phyloP scores from a whole-genome alignment of 2,888 invertebrate species.

The Cybosia mesomella region DNA sequence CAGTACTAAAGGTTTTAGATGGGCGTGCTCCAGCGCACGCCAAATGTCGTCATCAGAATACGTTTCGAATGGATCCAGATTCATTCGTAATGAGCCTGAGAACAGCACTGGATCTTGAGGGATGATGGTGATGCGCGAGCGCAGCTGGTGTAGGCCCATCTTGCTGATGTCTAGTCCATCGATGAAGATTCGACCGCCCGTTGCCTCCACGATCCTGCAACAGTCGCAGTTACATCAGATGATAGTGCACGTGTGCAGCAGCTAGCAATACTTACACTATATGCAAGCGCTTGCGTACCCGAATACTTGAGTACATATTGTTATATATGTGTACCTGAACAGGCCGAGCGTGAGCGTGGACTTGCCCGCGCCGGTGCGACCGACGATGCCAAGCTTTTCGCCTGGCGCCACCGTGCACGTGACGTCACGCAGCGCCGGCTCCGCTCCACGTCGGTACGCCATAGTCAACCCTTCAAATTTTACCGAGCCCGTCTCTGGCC shows the following conservation, averaged over 20 bases:
- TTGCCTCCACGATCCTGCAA: conserved; percentile 89
- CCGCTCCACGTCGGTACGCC: conserved; percentile 79
- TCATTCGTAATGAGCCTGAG: conserved; percentile 95
- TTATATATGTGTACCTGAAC: too few species aligned
- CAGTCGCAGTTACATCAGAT: neutral
- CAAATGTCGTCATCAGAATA: conserved; percentile 95
- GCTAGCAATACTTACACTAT: too few species aligned
- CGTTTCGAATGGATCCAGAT: conserved; percentile 95
- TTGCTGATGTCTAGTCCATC: conserved; percentile 93
- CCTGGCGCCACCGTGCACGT: conserved; percentile 92
- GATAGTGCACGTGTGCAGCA: neutral
- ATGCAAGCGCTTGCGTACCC: neutral
- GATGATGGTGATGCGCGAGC: conserved; percentile 94
- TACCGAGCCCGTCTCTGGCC: conserved; percentile 12
- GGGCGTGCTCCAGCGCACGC: conserved; percentile 95
- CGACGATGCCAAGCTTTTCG: conserved; percentile 97
- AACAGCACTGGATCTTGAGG: conserved; percentile 98
- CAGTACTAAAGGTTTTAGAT: conserved; percentile 94
- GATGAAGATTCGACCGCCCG: conserved; percentile 93
- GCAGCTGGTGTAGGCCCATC: conserved; percentile 94
- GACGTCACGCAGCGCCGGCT: conserved; percentile 94
- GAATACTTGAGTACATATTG: neutral
- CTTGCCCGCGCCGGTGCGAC: conserved; percentile 96
- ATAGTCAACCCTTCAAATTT: conserved; percentile 6
- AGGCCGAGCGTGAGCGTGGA: conserved; percentile 95